These are phyloP conservation scores for Chrysolina oricalcia DNA, from an alignment of 2,888 invertebrate species.

Conservation along the genomic window DNA sequence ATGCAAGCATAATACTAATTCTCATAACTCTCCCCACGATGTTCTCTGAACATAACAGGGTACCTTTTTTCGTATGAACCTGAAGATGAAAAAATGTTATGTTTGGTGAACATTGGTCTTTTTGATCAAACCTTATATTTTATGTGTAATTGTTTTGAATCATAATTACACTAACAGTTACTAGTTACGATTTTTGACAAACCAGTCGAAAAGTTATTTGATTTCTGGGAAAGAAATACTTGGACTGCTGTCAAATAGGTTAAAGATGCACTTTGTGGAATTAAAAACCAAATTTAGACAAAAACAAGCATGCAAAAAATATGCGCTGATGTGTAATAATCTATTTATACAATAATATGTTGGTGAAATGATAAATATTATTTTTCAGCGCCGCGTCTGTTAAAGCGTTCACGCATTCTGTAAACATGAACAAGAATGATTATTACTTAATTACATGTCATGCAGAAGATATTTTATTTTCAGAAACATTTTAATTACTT, in stretches of 20 bases:
- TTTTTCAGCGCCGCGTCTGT: conserved; percentile 42
- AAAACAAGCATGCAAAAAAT: conserved; percentile 33
- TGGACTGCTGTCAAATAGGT: neutral
- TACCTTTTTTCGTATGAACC: too few species aligned
- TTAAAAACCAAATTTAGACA: conserved; percentile 20
- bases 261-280: neutral
- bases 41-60: too few species aligned
- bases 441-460: conserved; percentile 46
- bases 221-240: neutral
- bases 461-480: conserved; percentile 41
- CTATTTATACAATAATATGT: conserved; percentile 48
- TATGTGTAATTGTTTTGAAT: too few species aligned
- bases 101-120: too few species aligned
- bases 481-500: conserved; percentile 27
- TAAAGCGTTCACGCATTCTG: conserved; percentile 48
- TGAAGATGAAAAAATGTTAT: too few species aligned
- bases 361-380: conserved; percentile 47
- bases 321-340: conserved; percentile 45
- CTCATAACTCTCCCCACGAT: too few species aligned
- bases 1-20: too few species aligned
- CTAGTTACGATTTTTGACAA: neutral
- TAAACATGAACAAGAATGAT: conserved; percentile 45
- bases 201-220: neutral
- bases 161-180: too few species aligned
- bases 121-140: too few species aligned